Conservation (phyloP, 2,797 vertebrate genomes). For the Xenentodon cancila region DNA sequence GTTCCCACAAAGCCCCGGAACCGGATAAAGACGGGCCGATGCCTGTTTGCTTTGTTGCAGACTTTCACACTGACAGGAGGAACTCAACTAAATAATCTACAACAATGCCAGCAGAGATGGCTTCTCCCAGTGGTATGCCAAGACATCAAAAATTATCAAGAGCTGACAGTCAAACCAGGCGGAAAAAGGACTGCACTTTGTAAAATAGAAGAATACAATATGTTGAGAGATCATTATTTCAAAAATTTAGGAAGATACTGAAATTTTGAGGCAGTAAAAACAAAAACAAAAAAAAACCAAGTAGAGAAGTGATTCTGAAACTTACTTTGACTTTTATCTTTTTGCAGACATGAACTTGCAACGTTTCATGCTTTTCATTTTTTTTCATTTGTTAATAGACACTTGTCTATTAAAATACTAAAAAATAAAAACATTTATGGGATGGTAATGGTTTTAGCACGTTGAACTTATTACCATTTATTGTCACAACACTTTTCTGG, state of each 20-base stretch:
- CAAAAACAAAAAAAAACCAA: no score
- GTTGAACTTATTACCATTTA: no score
- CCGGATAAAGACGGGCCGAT: constrained; percentile 66
- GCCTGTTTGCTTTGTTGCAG: constrained; percentile 79
- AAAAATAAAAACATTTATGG: no score
- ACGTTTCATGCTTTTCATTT: no score
- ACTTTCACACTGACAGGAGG: constrained; percentile 80
- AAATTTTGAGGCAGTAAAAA: neutral
- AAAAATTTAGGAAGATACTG: neutral
- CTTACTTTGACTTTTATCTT: no score
- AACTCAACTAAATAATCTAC: constrained; percentile 81
- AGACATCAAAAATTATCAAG: constrained; percentile 78
- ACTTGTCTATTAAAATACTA: no score
- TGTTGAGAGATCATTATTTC: constrained; percentile 2
- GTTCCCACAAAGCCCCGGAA: constrained; percentile 70
- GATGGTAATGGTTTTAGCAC: no score
- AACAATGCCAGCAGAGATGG: constrained; percentile 75
- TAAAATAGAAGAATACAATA: constrained; percentile 11
- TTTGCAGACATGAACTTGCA: no score
- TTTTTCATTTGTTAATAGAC: no score
- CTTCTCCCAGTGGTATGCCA: constrained; percentile 71
- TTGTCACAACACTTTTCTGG: no score
- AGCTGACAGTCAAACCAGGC: constrained; percentile 61
- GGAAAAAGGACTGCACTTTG: constrained; percentile 47
- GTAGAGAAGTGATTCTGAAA: no score